Evolutionary conservation across 2,797 vertebrate genomes (phyloP).

Genomic region (Pangasius larnaudii): DNA sequence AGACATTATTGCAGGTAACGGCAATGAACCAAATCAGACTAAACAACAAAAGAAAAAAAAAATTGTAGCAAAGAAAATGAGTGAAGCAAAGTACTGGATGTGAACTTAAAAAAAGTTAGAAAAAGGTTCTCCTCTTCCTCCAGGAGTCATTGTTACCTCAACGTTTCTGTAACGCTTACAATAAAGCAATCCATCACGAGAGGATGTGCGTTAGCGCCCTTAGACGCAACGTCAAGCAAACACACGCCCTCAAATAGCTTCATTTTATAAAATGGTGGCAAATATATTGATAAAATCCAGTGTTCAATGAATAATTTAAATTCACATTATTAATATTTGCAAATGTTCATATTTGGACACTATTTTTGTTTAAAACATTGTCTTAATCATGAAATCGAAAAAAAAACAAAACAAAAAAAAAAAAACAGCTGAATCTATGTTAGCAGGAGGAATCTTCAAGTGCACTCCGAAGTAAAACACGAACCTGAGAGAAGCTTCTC

Average conservation of each 20-base stretch:
- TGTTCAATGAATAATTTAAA: background rate
- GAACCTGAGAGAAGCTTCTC: constrained; percentile 93
- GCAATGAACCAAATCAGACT: background rate
- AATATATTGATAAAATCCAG: background rate
- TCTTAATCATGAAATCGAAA: background rate
- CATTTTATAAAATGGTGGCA: background rate
- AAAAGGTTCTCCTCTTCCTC: no score
- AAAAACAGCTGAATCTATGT: background rate
- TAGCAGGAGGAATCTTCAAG: background rate
- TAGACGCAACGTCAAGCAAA: no score
- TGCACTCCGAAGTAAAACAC: background rate
- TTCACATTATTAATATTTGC: background rate
- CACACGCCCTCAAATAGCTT: background rate
- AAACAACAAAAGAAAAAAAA: background rate
- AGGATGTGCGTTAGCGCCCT: no score
- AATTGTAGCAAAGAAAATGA: no score
- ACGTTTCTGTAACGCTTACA: no score
- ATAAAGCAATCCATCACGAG: no score
- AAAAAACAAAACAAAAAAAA: no score
- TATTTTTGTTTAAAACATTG: no score
- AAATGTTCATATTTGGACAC: no score
- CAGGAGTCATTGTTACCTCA: no score
- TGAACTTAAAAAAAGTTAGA: background rate
- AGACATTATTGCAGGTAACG: background rate
- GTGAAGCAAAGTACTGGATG: no score